Percentiles rank a stretch among this genome's conserved stretches.
These are phyloP conservation scores for Nephila pilipes DNA, from an alignment of 1,140 invertebrate genomes.

Conservation along the genomic window DNA sequence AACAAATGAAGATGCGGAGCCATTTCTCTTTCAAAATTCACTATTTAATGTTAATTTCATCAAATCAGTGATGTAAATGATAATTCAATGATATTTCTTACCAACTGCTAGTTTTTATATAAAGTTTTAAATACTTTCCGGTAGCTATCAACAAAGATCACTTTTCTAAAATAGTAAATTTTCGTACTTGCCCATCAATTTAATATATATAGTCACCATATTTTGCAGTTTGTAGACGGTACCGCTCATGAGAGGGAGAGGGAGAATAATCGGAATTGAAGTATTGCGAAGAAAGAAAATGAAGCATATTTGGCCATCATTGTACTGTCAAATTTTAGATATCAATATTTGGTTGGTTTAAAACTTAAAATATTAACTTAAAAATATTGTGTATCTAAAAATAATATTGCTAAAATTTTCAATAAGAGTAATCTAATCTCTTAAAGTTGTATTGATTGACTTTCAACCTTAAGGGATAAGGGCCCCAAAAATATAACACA, in stretches of 20 bases:
- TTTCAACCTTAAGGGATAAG: no score
- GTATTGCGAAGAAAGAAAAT: neutral
- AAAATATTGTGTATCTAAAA: no score
- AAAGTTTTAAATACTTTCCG: neutral
- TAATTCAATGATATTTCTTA: neutral
- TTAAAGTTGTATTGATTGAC: no score
- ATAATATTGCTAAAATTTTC: no score
- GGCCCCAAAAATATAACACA: no score
- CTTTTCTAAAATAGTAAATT: conserved; percentile 43
- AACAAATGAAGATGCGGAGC: conserved; percentile 36
- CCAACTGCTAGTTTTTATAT: neutral
- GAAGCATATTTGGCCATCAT: neutral
- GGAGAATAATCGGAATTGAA: neutral
- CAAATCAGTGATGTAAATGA: neutral
- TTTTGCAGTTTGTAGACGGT: conserved; percentile 34
- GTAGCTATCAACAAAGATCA: neutral
- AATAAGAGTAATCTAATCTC: no score
- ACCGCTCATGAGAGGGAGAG: neutral
- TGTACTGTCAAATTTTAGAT: neutral
- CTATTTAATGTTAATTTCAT: no score
- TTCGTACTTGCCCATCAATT: conserved; percentile 4
- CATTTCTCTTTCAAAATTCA: neutral
- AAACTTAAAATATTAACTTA: no score
- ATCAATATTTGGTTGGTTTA: neutral
- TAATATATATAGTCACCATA: neutral